Conservation (phyloP, 2,113 vertebrate species). For the Podiceps cristatus region DNA sequence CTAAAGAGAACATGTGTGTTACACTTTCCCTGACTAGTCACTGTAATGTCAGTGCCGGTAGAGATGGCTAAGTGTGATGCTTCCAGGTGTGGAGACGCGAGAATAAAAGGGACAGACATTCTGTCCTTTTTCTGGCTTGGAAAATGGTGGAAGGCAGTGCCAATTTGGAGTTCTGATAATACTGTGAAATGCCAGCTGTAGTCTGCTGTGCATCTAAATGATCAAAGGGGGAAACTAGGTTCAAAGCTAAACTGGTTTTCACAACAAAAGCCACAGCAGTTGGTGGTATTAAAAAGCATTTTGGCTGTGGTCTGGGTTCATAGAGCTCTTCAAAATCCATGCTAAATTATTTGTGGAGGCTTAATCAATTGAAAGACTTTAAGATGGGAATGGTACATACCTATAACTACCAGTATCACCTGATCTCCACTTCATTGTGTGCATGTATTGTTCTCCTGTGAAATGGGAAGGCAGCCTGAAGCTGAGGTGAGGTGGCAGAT, state of each 20-base stretch:
- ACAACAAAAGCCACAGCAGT: neutral
- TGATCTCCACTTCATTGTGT: neutral
- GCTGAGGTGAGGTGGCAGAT: neutral
- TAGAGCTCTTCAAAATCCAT: neutral
- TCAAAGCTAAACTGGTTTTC: neutral
- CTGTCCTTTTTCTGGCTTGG: neutral
- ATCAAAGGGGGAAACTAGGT: neutral
- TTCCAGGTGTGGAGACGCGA: neutral
- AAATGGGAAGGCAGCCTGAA: neutral
- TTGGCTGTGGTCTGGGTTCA: neutral
- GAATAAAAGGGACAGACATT: too few species aligned
- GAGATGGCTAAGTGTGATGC: neutral
- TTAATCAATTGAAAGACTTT: too few species aligned
- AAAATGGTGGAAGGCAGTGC: neutral
- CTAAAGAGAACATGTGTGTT: accelerated
- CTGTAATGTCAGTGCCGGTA: neutral
- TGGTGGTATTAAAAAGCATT: neutral
- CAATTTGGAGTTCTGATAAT: neutral
- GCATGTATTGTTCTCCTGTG: neutral
- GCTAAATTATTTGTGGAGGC: neutral
- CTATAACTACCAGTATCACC: neutral
- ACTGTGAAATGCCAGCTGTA: neutral
- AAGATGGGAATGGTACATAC: neutral
- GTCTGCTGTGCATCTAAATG: neutral
- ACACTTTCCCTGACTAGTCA: accelerated